phyloP scores from a whole-genome alignment of 2,797 vertebrate genomes.

The Malacoraja senta region DNA sequence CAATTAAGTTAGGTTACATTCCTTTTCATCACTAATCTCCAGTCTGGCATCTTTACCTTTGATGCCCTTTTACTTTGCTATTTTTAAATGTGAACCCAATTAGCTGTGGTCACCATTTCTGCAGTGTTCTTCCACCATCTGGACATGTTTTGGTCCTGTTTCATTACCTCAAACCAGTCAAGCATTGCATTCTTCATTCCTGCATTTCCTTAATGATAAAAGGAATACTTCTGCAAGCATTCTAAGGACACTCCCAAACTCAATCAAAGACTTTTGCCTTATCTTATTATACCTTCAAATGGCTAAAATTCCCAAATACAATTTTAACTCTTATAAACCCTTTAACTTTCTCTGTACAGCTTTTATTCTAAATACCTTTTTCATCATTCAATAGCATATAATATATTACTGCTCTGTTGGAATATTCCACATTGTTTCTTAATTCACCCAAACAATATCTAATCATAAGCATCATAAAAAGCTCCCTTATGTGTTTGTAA shows the following conservation, averaged over 20 bases:
- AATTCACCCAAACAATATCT: not conserved
- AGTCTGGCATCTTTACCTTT: not conserved
- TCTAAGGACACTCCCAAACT: not conserved
- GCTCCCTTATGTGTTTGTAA: not conserved
- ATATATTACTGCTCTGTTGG: not conserved
- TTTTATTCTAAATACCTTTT: not conserved
- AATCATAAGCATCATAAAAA: not conserved
- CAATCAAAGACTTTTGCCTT: not conserved
- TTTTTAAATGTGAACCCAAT: not conserved
- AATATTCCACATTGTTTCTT: not conserved
- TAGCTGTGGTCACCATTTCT: slow-evolving; percentile 21
- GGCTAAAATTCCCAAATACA: not conserved
- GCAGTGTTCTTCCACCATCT: not conserved
- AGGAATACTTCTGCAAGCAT: not conserved
- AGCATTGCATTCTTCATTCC: not conserved
- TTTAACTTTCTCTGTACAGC: not conserved
- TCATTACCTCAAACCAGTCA: not conserved
- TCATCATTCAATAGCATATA: not conserved
- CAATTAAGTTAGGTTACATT: not conserved
- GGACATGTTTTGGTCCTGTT: not conserved
- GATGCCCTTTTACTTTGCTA: not conserved
- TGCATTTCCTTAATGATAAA: not conserved
- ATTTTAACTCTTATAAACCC: not conserved
- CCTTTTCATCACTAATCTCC: not conserved
- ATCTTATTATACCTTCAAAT: not conserved